These are phyloP conservation scores for Columbina picui DNA, from an alignment of 2,113 vertebrate genomes.

Conservation along the genomic window DNA sequence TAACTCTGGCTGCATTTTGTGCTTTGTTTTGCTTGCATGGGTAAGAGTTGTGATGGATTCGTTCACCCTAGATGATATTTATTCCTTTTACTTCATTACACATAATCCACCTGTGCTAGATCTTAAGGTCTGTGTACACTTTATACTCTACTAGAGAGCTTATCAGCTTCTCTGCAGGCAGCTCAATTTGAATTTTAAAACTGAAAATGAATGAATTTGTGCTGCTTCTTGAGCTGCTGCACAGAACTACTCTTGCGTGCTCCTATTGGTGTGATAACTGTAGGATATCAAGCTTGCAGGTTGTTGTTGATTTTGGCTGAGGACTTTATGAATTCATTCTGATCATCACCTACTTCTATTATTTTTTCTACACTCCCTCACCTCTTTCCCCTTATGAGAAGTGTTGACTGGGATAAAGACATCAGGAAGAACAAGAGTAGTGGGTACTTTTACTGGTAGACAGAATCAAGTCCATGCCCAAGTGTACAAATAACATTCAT, in stretches of 20 bases:
- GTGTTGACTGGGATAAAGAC: not conserved
- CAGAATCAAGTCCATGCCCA: not conserved
- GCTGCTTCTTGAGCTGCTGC: conserved; percentile 61
- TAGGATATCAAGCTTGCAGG: conserved; percentile 38
- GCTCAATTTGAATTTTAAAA: conserved; percentile 87
- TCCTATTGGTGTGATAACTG: conserved; percentile 62
- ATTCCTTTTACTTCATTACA: conserved; percentile 82
- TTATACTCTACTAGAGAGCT: conserved; percentile 79
- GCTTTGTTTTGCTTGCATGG: conserved; percentile 65
- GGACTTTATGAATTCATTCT: conserved; percentile 1
- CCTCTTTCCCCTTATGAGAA: not conserved
- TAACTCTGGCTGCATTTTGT: conserved; percentile 37
- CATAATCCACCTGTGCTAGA: conserved; percentile 80
- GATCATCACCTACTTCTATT: not conserved
- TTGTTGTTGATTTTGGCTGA: conserved; percentile 49
- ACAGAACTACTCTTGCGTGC: conserved; percentile 17
- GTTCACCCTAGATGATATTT: conserved; percentile 78
- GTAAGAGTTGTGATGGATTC: conserved; percentile 71
- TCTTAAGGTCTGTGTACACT: conserved; percentile 75
- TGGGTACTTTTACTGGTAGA: not conserved
- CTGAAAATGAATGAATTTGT: conserved; percentile 75
- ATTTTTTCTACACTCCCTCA: not conserved
- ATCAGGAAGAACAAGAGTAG: not conserved
- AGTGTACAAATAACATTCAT: not conserved
- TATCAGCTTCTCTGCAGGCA: conserved; percentile 86